Base-by-base conservation (phyloP, 2,888 invertebrate species). In the Protodeltote pygarga region DNA sequence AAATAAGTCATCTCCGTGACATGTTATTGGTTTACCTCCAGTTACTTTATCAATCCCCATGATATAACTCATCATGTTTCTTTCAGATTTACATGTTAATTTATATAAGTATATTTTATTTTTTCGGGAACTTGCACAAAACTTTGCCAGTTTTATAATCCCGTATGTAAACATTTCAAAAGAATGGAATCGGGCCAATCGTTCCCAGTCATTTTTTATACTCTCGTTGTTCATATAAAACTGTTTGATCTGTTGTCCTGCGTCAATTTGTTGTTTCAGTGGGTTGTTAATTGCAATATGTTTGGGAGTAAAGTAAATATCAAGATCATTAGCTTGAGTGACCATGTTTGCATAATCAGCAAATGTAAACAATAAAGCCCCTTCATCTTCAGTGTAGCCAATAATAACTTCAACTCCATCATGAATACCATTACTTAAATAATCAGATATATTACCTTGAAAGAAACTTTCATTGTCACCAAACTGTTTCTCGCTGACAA, bases 301-400 rank as follows among this genome's bases (percentile, higher is more conserved):
- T 25, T 44, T 61, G 1, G 79, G 74, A 5, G 70, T 61, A 15
- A 75, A 73, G 28, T 58, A 67, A 40, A 63, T 70, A 2, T 48
- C 35, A 3, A 61, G 69, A 2, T 49, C 52, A 21, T 75, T 72
- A 1, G 65, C 60, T 46, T 64, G 57, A 3, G 48, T 17, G 3
- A 72, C 23, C 23, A 60, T 49, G n/a, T 45, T 53, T 16, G 63
- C 34, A 16, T 52, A n/a, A 21, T 66, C 50, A 3, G 37, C 10
- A 21, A 42, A 44, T 0, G 44, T 11, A 11, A 34, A 41, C 3
- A 69, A 16, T 2, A 71, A 3, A 6, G 63, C 13, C 14, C 96
- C 96, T 81, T 96, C 96, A 33, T 95, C 93, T 1, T 93, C 92
- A 15, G 94, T 95, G 2, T 94, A 77, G 1, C 96, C 96, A 14